Evolutionary conservation across 2,797 vertebrate genomes (phyloP).

Genomic region (Valencia hispanica): DNA sequence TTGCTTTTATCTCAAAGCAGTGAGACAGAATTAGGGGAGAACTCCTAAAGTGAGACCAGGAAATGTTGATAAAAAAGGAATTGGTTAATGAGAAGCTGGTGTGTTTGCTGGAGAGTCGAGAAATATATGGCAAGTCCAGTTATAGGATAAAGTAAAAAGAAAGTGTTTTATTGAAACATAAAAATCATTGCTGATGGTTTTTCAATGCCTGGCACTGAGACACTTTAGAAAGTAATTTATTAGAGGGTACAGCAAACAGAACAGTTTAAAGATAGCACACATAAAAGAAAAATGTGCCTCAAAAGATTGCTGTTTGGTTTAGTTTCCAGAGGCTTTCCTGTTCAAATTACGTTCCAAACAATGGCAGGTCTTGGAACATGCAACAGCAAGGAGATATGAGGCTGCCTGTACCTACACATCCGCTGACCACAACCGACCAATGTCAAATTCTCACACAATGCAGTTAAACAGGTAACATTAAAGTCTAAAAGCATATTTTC

Average conservation of each 20-base stretch:
- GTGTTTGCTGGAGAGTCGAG: background rate
- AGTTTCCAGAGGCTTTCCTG: background rate
- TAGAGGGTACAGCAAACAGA: background rate
- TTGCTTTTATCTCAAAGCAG: background rate
- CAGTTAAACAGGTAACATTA: background rate
- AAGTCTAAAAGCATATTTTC: background rate
- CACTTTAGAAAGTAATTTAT: background rate
- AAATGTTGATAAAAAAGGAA: constrained; percentile 15
- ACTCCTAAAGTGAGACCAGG: background rate
- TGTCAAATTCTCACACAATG: background rate
- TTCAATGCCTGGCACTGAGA: background rate
- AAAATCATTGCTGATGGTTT: background rate
- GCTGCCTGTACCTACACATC: background rate
- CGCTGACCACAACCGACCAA: background rate
- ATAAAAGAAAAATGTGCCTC: background rate
- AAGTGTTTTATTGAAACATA: background rate
- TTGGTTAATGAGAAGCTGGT: constrained; percentile 3
- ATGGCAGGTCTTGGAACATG: too few relatives aligned
- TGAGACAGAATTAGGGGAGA: constrained; percentile 1
- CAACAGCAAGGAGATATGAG: background rate
- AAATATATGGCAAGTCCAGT: background rate
- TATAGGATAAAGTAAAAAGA: background rate
- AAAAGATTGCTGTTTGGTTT: background rate
- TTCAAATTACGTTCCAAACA: background rate
- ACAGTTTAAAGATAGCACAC: background rate